These are phyloP conservation scores for Crotophaga sulcirostris DNA, from an alignment of 2,113 vertebrate species.

Conservation along the genomic window DNA sequence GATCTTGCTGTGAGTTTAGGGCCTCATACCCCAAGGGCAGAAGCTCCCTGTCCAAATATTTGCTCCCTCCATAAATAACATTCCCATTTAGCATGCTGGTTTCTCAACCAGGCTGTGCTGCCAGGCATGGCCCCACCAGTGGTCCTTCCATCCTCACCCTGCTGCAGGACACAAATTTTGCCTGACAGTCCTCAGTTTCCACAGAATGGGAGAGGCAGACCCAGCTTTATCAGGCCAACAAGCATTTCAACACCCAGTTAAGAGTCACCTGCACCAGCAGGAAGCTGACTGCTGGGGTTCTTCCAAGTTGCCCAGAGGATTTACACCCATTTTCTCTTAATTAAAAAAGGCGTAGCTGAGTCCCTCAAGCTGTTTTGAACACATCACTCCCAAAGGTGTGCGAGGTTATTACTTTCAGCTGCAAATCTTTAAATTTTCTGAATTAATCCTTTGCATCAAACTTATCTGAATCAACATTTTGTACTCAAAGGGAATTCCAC, in stretches of 20 bases:
- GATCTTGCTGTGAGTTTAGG: not conserved
- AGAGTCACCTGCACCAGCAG: not conserved
- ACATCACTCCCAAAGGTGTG: not conserved
- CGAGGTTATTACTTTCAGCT: not conserved
- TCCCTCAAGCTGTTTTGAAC: not conserved
- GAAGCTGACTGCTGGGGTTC: not conserved
- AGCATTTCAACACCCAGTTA: not conserved
- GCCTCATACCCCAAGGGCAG: not conserved
- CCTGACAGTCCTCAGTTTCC: not conserved
- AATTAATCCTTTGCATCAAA: not conserved
- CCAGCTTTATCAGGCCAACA: not conserved
- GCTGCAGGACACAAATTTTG: not conserved
- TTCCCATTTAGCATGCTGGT: not conserved
- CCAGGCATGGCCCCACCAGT: not conserved
- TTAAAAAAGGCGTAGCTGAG: not conserved
- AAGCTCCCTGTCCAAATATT: not conserved
- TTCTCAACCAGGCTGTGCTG: not conserved
- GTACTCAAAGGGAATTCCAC: not conserved
- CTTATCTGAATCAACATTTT: not conserved
- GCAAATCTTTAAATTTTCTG: not conserved
- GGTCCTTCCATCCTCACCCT: no score
- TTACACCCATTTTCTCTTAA: slow-evolving; percentile 14
- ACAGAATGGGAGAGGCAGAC: not conserved
- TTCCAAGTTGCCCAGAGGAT: not conserved
- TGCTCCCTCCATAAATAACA: not conserved